Conservation (phyloP, 2,888 invertebrate species). For the Emesis furor region DNA sequence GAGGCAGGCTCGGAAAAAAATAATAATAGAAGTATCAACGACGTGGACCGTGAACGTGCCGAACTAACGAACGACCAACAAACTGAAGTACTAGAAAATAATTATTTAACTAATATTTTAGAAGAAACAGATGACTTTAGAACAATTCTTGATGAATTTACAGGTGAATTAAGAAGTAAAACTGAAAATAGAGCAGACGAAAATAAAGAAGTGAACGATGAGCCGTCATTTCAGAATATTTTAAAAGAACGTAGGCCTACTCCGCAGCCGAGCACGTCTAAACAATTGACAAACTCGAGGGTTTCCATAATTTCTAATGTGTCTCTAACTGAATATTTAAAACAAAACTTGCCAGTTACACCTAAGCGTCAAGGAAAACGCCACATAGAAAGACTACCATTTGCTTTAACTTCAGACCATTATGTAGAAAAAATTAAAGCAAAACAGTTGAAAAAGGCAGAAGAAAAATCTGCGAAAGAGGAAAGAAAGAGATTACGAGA, state of each 20-base stretch:
- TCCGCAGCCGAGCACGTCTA: neutral
- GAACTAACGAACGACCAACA: neutral
- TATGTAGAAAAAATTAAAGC: neutral
- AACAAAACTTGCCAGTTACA: neutral
- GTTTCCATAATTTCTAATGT: neutral
- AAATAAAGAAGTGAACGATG: neutral
- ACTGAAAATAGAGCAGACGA: neutral
- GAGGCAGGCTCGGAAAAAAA: neutral
- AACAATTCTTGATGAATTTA: neutral
- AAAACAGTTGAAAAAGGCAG: neutral
- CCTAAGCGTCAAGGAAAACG: neutral
- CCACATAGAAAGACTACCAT: neutral
- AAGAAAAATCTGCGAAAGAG: slow-evolving; percentile 15
- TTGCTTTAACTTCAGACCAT: slow-evolving; percentile 18
- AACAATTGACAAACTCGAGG: neutral
- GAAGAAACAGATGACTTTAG: neutral
- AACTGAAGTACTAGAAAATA: neutral
- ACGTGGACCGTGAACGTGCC: neutral
- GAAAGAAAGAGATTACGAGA: slow-evolving; percentile 22
- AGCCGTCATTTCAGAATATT: neutral
- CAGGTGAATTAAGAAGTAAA: neutral
- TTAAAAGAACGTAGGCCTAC: neutral
- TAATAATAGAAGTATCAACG: neutral
- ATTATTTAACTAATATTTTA: neutral
- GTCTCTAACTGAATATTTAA: slow-evolving; percentile 4